These are phyloP conservation scores for Cryptoblepharus egeriae DNA, from an alignment of 2,797 vertebrate species.

Conservation along the genomic window DNA sequence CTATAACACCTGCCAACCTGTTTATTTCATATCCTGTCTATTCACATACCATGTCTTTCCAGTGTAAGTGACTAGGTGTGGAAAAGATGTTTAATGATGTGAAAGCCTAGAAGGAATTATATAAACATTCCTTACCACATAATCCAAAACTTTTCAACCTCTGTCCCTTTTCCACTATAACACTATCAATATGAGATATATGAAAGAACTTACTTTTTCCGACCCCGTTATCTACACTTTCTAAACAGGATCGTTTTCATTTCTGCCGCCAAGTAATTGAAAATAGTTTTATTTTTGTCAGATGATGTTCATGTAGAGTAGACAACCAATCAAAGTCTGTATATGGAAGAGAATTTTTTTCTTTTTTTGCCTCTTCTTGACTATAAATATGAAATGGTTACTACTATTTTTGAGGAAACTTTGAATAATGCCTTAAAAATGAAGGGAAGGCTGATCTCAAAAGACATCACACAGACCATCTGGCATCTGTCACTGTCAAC, in stretches of 20 bases:
- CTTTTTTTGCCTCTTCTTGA: not conserved
- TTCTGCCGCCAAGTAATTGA: not conserved
- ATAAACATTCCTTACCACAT: too few relatives aligned
- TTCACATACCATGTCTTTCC: too few relatives aligned
- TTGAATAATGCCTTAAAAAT: not conserved
- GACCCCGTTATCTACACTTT: too few relatives aligned
- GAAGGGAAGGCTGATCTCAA: not conserved
- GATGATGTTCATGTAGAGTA: not conserved
- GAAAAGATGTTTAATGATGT: too few relatives aligned
- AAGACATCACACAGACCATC: constrained; percentile 5
- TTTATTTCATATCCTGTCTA: too few relatives aligned
- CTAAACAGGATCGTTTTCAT: not conserved
- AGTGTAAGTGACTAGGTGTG: too few relatives aligned
- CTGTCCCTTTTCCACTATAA: too few relatives aligned
- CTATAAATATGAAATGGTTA: not conserved
- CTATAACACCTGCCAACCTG: too few relatives aligned
- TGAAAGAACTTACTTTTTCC: too few relatives aligned
- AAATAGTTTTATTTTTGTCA: not conserved
- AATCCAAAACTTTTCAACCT: too few relatives aligned
- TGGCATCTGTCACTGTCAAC: constrained; percentile 5
- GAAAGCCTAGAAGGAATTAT: too few relatives aligned
- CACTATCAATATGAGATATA: too few relatives aligned
- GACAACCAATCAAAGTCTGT: not conserved
- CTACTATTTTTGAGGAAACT: constrained; percentile 8
- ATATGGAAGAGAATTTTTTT: not conserved